Percentiles rank a stretch among this genome's conserved stretches.
phyloP scores from a whole-genome alignment of 1,140 invertebrate species.

The Harpegnathos saltator region DNA sequence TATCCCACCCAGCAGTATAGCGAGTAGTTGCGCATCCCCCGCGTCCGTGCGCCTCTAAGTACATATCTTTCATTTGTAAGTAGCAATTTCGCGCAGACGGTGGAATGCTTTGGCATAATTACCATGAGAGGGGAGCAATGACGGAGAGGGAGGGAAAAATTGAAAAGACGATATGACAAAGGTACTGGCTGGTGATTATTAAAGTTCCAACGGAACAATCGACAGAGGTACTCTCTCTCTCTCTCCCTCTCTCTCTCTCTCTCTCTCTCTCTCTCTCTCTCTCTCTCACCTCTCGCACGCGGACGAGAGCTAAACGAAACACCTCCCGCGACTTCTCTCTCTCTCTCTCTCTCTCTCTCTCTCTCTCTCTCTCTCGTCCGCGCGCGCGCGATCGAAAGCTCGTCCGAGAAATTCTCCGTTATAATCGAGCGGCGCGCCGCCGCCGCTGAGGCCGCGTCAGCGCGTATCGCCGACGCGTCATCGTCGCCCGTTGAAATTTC shows the following conservation, averaged over 20 bases:
- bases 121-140: neutral
- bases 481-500: conserved; percentile 37
- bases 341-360: too few relatives aligned
- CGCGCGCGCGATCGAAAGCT: conserved; percentile 8
- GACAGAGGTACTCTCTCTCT: too few relatives aligned
- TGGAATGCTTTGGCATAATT: neutral
- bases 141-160: too few relatives aligned
- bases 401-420: neutral
- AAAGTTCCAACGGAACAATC: neutral
- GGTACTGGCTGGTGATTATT: neutral
- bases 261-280: too few relatives aligned
- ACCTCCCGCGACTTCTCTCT: neutral
- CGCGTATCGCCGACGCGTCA: neutral
- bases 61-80: neutral
- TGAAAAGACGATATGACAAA: neutral
- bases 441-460: neutral
- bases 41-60: neutral
- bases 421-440: too few relatives aligned
- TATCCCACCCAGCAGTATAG: neutral
- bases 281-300: too few relatives aligned
- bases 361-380: neutral
- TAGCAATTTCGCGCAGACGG: neutral
- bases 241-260: too few relatives aligned
- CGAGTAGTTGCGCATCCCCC: conserved; percentile 1
- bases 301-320: too few relatives aligned